Conservation (phyloP, 2,113 vertebrate species). For the Oreocharis arfaki region DNA sequence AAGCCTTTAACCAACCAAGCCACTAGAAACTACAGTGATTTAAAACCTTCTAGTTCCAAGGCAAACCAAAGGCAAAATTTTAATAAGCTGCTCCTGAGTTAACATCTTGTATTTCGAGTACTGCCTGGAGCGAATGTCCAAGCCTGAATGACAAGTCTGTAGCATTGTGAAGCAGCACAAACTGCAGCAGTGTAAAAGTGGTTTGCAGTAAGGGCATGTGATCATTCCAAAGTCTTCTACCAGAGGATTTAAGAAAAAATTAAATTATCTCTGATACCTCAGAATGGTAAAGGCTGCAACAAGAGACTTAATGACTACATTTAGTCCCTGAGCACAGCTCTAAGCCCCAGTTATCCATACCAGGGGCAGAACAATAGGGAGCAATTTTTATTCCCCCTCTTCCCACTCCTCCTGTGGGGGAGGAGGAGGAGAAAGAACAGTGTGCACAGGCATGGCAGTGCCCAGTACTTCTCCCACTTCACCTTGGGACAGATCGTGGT, state of each 20-base stretch:
- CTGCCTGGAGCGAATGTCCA: neutral
- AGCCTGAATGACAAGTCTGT: neutral
- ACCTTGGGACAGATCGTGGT: accelerated
- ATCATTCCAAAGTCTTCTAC: neutral
- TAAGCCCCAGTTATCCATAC: neutral
- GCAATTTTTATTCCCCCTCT: neutral
- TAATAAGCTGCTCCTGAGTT: neutral
- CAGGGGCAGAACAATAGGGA: neutral
- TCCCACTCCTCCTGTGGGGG: neutral
- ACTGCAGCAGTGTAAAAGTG: neutral
- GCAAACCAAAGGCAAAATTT: neutral
- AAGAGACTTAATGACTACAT: neutral
- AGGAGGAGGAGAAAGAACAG: neutral
- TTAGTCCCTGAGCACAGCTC: neutral
- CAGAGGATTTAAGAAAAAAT: neutral
- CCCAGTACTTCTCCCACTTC: neutral
- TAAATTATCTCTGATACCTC: neutral
- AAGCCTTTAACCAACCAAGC: neutral
- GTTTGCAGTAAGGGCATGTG: neutral
- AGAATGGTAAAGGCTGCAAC: neutral
- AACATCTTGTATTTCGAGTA: neutral
- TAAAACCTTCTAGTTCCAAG: neutral
- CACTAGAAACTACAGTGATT: neutral
- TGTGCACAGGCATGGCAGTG: neutral
- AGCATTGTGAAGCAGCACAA: neutral